Evolutionary conservation across 1,140 invertebrate species (phyloP), one percentile per base, ranked within the genome.

Genomic region (Contarinia nasturtii): DNA sequence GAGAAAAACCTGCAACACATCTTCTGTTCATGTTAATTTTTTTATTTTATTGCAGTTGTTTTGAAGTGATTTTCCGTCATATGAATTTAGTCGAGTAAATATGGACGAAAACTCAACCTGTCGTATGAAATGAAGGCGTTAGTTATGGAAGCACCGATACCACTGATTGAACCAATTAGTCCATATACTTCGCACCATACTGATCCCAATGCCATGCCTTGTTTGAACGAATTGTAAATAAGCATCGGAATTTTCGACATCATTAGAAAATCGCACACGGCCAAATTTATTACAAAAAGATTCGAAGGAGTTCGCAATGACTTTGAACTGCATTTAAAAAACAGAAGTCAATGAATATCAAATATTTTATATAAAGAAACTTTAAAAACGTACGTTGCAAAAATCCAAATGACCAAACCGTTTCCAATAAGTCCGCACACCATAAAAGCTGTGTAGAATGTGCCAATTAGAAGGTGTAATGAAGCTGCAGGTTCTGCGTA

Each of bases 381-480:
- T n/a, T n/a, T n/a, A n/a, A n/a, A 43, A 1, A 44, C 73, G 74
- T 67, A 86, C 74, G 81, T 73, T 48, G 76, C 74, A 62, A 93
- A 92, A 52, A 92, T 80, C 74, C 82, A 92, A 53, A 92, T 77
- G 50, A 93, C 89, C 17, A 91, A 67, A 27, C 86, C 83, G 62
- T 93, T 93, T 50, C 89, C 89, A 2, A 80, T 58, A 2, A 87
- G 65, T 3, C 84, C 74, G 19, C 80, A 71, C 33, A 85, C 73
- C 15, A 83, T 86, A 49, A 91, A 82, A 42, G 81, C 70, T 21
- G 79, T 74, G 56, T 90, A 93, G 51, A 85, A 65, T 46, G 90
- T 67, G 1, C 79, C 87, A 2, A 92, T 66, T 20, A 85, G 69
- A 54, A 86, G 86, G 62, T 92, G 86, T 53, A 86, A 73, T 46